phyloP scores from a whole-genome alignment of 2,888 invertebrate species.

The Caenorhabditis macrosperma region DNA sequence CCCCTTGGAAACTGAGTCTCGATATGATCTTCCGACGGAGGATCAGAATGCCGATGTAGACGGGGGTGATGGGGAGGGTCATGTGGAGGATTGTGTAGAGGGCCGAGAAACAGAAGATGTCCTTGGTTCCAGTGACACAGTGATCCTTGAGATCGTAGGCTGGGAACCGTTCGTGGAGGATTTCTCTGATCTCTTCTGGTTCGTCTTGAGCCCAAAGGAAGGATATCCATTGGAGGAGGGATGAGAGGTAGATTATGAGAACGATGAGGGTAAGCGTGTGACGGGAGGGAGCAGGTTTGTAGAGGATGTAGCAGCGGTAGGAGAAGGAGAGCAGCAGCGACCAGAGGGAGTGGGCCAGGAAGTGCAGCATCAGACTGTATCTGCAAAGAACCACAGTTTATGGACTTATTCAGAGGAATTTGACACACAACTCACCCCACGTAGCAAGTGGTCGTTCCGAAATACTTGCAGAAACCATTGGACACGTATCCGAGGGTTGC shows the following conservation, averaged over 20 bases:
- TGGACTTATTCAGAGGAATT: background rate
- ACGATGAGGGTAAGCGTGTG: constrained; percentile 7
- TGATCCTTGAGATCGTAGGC: constrained; percentile 40
- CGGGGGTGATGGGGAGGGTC: constrained; percentile 63
- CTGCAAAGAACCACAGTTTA: constrained; percentile 28
- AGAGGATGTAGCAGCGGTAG: constrained; percentile 52
- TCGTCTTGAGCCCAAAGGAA: constrained; percentile 50
- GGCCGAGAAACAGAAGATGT: constrained; percentile 45
- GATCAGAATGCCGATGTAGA: constrained; percentile 40
- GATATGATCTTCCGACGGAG: constrained; percentile 27
- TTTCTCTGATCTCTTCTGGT: constrained; percentile 6
- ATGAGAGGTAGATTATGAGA: constrained; percentile 36
- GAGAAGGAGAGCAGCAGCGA: constrained; percentile 54
- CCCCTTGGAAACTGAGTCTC: background rate
- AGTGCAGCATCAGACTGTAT: constrained; percentile 49
- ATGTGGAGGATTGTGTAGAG: constrained; percentile 61
- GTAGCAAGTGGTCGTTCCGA: constrained; percentile 33
- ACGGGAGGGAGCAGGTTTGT: constrained; percentile 35
- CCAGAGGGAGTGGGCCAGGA: constrained; percentile 50
- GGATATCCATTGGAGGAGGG: constrained; percentile 37
- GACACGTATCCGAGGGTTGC: constrained; percentile 28
- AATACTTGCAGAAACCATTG: constrained; percentile 28
- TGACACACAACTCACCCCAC: constrained; percentile 19
- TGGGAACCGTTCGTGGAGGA: constrained; percentile 36
- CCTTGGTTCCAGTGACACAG: constrained; percentile 43